Percentiles rank a stretch among this genome's conserved stretches.
These are phyloP conservation scores for Drosophila fuyamai DNA, from an alignment of 1,140 invertebrate genomes.

Conservation along the genomic window DNA sequence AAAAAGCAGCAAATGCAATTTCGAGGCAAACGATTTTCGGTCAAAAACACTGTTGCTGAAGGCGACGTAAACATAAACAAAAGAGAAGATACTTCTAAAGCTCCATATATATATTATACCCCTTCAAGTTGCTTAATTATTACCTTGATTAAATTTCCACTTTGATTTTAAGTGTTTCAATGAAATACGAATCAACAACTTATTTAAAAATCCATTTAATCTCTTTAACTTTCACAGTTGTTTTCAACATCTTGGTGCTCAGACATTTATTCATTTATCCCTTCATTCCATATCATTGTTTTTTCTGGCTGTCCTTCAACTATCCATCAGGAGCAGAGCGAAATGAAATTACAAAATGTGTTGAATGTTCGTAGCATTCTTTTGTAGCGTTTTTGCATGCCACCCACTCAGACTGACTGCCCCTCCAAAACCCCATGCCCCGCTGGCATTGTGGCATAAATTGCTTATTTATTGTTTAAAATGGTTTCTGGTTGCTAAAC, in stretches of 20 bases:
- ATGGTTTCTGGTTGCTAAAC: constrained; percentile 67
- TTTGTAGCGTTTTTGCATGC: constrained; percentile 59
- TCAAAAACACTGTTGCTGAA: constrained; percentile 56
- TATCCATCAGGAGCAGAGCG: constrained; percentile 48
- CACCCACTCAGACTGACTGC: constrained; percentile 23
- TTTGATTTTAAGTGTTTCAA: neutral
- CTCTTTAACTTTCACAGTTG: neutral
- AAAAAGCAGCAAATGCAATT: constrained; percentile 54
- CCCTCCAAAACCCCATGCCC: neutral
- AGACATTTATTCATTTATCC: constrained; percentile 22
- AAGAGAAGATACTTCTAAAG: neutral
- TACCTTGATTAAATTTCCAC: neutral
- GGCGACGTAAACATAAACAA: constrained; percentile 39
- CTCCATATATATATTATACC: no score
- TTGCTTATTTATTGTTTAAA: constrained; percentile 82
- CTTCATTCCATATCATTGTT: neutral
- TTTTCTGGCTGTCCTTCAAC: constrained; percentile 12
- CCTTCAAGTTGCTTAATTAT: neutral
- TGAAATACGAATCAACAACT: neutral
- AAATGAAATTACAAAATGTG: constrained; percentile 78
- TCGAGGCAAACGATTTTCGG: constrained; percentile 45
- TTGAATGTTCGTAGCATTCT: constrained; percentile 36
- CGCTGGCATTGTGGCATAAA: constrained; percentile 58
- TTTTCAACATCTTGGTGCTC: neutral
- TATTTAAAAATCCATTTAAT: no score